Conservation (phyloP, 2,888 invertebrate species). For the Tyria jacobaeae region DNA sequence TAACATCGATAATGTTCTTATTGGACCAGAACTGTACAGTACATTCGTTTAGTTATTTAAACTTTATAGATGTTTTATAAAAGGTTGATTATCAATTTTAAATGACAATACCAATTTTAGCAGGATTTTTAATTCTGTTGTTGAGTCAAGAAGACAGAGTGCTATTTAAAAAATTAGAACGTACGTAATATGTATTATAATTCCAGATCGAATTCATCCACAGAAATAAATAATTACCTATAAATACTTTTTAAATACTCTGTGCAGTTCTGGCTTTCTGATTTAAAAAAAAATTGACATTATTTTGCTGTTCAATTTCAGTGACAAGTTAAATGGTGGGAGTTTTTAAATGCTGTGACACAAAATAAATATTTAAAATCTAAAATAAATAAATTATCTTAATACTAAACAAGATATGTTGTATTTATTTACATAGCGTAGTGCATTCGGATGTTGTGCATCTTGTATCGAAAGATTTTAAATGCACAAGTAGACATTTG, state of each 20-base stretch:
- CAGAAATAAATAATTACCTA: background rate
- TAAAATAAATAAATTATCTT: constrained; percentile 68
- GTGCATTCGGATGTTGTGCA: constrained; percentile 26
- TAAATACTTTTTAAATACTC: background rate
- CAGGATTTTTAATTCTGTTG: background rate
- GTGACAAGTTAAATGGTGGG: constrained; percentile 65
- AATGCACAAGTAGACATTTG: constrained; percentile 35
- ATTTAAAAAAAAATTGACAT: background rate
- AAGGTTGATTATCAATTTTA: too few species aligned
- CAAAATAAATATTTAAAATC: constrained; percentile 54
- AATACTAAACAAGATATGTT: constrained; percentile 46
- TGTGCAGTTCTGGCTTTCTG: background rate
- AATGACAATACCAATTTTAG: background rate
- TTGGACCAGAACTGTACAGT: constrained; percentile 1
- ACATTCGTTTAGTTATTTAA: background rate
- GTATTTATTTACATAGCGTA: constrained; percentile 53
- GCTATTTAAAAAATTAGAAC: background rate
- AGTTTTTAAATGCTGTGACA: constrained; percentile 64
- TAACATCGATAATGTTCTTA: too few species aligned
- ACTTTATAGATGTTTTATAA: too few species aligned
- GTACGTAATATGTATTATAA: background rate
- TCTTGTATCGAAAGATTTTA: constrained; percentile 8
- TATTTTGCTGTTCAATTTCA: constrained; percentile 21
- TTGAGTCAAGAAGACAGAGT: background rate
- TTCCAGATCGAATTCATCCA: background rate